These are phyloP conservation scores for Brachionus calyciflorus DNA, from an alignment of 1,140 invertebrate genomes.

Conservation along the genomic window DNA sequence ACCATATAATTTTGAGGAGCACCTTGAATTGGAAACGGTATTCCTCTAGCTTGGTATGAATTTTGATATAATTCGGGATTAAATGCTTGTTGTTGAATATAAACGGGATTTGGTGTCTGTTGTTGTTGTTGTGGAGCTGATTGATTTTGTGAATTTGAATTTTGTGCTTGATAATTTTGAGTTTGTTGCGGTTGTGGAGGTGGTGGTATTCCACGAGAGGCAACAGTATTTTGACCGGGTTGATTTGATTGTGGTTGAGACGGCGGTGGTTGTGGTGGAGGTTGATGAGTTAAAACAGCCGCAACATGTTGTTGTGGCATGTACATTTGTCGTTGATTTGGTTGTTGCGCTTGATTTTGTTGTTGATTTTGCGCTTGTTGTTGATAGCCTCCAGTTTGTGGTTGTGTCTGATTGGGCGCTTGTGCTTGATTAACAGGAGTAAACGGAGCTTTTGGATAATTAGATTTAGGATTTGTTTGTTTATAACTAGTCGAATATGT, in stretches of 20 bases:
- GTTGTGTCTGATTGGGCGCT: too few species aligned
- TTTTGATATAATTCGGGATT: neutral
- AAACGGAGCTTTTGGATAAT: too few species aligned
- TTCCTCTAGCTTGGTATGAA: too few species aligned
- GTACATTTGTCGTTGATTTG: neutral
- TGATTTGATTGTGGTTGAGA: neutral
- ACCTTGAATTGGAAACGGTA: neutral
- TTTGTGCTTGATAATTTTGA: neutral
- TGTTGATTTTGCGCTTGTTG: too few species aligned
- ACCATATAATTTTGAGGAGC: neutral
- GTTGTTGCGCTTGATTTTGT: neutral
- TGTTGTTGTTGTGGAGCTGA: too few species aligned
- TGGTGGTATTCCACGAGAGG: neutral
- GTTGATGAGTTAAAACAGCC: neutral
- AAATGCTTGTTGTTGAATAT: neutral
- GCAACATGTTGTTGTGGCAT: slow-evolving; percentile 12
- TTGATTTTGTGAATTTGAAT: neutral
- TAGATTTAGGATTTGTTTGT: too few species aligned
- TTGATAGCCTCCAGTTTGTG: too few species aligned
- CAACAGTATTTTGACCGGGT: neutral
- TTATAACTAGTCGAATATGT: too few species aligned
- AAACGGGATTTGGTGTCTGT: too few species aligned
- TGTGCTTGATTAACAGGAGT: too few species aligned
- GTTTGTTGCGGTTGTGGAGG: neutral
- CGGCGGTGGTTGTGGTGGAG: neutral